Evolutionary conservation across 2,113 vertebrate species (phyloP).

Genomic region (Uropsilus gracilis): DNA sequence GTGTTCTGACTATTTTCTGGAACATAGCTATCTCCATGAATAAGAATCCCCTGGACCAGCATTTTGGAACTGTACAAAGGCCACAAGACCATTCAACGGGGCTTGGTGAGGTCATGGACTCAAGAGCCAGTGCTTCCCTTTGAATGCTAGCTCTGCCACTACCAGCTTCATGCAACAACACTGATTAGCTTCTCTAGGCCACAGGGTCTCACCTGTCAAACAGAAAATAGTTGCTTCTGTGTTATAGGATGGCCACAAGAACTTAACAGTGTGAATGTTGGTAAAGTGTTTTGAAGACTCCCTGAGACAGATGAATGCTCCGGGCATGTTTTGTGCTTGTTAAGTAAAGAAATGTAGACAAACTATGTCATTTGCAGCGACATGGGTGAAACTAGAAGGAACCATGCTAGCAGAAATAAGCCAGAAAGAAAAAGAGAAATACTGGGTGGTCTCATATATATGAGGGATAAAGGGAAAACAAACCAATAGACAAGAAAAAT

Average conservation of each 20-base stretch:
- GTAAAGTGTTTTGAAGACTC: not conserved
- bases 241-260: accelerated
- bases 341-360: not conserved
- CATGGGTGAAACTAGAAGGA: too few relatives aligned
- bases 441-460: too few relatives aligned
- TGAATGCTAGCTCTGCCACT: not conserved
- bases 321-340: too few relatives aligned
- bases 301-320: not conserved
- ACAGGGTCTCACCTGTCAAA: not conserved
- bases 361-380: too few relatives aligned
- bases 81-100: not conserved
- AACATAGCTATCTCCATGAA: accelerated
- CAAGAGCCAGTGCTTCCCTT: not conserved
- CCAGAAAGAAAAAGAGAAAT: too few relatives aligned
- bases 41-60: not conserved
- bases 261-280: not conserved
- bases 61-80: not conserved
- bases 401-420: too few relatives aligned
- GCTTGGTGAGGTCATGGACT: too few relatives aligned
- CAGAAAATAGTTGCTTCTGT: not conserved
- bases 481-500: too few relatives aligned
- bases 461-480: too few relatives aligned
- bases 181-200: not conserved
- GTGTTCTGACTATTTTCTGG: not conserved
- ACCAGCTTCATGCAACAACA: not conserved